Conservation (phyloP, 2,888 invertebrate species). For the Kryphioiulus occultus region DNA sequence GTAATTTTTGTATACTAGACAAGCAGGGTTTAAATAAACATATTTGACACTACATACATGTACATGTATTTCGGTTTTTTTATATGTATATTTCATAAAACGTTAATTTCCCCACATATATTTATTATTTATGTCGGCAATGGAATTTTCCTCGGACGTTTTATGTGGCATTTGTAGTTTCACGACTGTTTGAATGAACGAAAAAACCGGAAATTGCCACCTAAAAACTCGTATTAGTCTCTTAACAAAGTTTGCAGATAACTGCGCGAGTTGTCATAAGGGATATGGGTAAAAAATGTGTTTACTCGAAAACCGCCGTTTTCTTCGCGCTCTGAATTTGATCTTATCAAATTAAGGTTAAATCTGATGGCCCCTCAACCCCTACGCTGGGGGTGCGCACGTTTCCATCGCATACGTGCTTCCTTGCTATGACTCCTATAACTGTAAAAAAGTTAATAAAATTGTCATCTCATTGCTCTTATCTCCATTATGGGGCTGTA, state of each 20-base stretch:
- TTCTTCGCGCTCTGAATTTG: not conserved
- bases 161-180: no score
- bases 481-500: constrained; percentile 44
- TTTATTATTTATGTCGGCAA: not conserved
- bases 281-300: not conserved
- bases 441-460: constrained; percentile 42
- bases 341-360: not conserved
- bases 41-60: no score
- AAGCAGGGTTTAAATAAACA: no score
- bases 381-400: not conserved
- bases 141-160: no score
- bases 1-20: no score
- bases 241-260: no score
- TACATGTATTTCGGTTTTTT: no score
- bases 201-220: no score
- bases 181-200: no score
- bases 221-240: no score
- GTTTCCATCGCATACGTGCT: constrained; percentile 8
- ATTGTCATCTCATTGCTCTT: constrained; percentile 43
- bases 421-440: not conserved
- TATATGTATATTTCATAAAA: no score
- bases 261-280: no score
- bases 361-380: not conserved
- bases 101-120: not conserved
- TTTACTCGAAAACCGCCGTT: not conserved